Evolutionary conservation across 2,113 vertebrate species (phyloP), one percentile per base, ranked within the genome.

Genomic region (Labrus mixtus): DNA sequence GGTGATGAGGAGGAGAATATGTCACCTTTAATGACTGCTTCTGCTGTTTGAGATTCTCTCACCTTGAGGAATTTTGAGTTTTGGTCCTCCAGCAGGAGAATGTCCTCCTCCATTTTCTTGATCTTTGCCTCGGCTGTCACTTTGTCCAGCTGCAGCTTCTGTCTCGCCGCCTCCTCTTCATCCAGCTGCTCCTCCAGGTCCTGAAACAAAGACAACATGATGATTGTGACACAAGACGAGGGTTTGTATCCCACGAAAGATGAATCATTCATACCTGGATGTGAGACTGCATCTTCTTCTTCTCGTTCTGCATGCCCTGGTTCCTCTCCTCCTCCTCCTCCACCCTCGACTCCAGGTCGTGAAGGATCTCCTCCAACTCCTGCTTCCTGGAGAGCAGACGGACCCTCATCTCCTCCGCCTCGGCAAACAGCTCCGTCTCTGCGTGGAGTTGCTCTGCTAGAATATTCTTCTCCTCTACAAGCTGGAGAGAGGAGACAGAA

Each of bases 21-120:
- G 25, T 25, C 2, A 25, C 25, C 25, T 11, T 17, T 61, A 12
- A 62, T 48, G 1, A 11, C 13, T 25, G 23, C 3, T 19, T 58
- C 15, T 45, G 23, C 23, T 33, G 23, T 37, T 9, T 39, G 41
- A 1, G 48, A 50, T 45, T 11, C 8, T 11, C 89, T 92, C 76
- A 98, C 98, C 95, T 99, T 99, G 65, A 96, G 86, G 57, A 98
- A 97, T 79, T 99, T 99, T 61, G 97, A 98, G 87, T 99, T 99
- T 60, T 99, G 97, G 94, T 99, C 98, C 84, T 99, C 98, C 3
- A 99, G 79, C 66, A 97, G 91, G 7, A 99, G 93, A 82, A 99
- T 96, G 82, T 99, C 98, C 87, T 99, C 98, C 68, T 99, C 98
- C 96, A 98, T 97, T 92, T 99, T 99, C 89, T 99, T 99, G 78